A percentile compares a stretch with the other conserved stretches of the same genome.
Conservation (phyloP, 2,113 vertebrate genomes). For the Coryphaenoides rupestris region DNA sequence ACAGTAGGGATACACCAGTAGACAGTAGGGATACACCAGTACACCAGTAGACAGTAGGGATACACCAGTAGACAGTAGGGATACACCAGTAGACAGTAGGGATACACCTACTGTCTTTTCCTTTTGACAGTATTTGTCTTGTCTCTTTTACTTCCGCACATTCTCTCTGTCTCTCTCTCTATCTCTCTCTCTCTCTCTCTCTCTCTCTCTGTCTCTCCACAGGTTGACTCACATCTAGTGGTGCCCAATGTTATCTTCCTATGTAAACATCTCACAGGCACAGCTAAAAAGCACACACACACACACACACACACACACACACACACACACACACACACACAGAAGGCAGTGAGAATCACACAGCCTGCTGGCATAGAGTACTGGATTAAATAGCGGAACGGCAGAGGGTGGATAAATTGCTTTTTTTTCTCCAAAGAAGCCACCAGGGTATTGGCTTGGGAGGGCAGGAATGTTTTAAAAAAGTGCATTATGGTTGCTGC, state of each 20-base stretch:
- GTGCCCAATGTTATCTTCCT: slow-evolving; percentile 26
- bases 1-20: too few relatives aligned
- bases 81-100: too few relatives aligned
- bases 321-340: slow-evolving; percentile 3
- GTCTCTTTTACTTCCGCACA: too few relatives aligned
- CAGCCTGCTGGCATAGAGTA: slow-evolving; percentile 34
- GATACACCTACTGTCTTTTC: too few relatives aligned
- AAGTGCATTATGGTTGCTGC: slow-evolving; percentile 37
- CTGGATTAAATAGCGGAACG: slow-evolving; percentile 36
- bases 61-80: too few relatives aligned
- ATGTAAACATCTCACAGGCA: slow-evolving; percentile 46
- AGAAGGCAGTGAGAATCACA: slow-evolving; percentile 20
- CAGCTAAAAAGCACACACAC: not conserved
- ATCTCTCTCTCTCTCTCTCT: not conserved
- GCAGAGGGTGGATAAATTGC: not conserved
- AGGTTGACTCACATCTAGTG: slow-evolving; percentile 35
- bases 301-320: too few relatives aligned
- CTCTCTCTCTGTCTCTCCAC: slow-evolving; percentile 18
- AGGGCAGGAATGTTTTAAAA: slow-evolving; percentile 7
- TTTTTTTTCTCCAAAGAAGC: slow-evolving; percentile 31
- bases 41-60: too few relatives aligned
- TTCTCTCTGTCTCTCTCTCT: not conserved
- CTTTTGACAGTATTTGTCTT: too few relatives aligned
- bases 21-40: too few relatives aligned
- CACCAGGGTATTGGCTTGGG: slow-evolving; percentile 15